Conservation (phyloP, 2,113 vertebrate species). For the Elephantulus edwardii region DNA sequence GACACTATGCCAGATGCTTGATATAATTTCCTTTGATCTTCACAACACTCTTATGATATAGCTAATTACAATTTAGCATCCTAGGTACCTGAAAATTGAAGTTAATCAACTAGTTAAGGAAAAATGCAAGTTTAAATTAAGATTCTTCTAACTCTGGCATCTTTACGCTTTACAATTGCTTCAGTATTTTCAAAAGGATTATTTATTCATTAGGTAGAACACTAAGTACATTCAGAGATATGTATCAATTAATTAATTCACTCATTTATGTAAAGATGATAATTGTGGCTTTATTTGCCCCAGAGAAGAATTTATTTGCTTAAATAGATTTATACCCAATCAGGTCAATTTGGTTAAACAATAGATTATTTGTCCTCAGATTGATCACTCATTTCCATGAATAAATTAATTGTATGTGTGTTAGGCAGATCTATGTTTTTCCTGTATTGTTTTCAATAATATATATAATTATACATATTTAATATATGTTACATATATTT, state of each 20-base stretch:
- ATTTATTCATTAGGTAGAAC: neutral
- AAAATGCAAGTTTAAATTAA: rapidly evolving
- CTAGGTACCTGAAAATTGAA: rapidly evolving
- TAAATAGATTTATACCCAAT: too few relatives aligned
- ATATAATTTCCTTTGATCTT: neutral
- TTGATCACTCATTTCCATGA: rapidly evolving
- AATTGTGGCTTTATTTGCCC: rapidly evolving
- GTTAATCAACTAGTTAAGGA: rapidly evolving
- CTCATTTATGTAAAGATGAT: neutral
- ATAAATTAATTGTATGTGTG: neutral
- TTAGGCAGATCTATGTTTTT: neutral
- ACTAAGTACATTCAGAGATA: rapidly evolving
- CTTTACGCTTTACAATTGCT: neutral
- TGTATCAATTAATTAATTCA: rapidly evolving
- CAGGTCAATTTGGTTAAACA: neutral
- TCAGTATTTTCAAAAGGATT: neutral
- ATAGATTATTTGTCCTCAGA: rapidly evolving
- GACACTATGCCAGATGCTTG: neutral
- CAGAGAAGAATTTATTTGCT: neutral
- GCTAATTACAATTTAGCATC: rapidly evolving
- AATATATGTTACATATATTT: too few relatives aligned
- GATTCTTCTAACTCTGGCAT: neutral
- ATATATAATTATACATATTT: too few relatives aligned
- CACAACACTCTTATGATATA: too few relatives aligned
- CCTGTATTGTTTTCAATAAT: neutral